Evolutionary conservation across 2,113 vertebrate genomes (phyloP).

Genomic region (Nematolebias whitei): DNA sequence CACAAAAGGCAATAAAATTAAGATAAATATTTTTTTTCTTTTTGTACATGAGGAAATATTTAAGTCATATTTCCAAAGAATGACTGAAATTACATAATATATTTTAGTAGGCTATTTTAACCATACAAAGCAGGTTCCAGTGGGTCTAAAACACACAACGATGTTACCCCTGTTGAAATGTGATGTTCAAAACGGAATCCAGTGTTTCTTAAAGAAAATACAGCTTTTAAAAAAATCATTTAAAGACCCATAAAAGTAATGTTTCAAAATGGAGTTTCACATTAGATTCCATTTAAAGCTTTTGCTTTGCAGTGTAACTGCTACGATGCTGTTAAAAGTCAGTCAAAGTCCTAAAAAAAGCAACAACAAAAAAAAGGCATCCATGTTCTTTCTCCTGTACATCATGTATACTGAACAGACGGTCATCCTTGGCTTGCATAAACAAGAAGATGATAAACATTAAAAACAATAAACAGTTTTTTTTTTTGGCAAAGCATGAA

Average conservation of each 20-base stretch:
- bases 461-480: slow-evolving; percentile 46
- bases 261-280: slow-evolving; percentile 76
- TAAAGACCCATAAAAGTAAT: slow-evolving; percentile 80
- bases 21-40: slow-evolving; percentile 84
- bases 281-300: slow-evolving; percentile 82
- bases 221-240: slow-evolving; percentile 66
- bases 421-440: slow-evolving; percentile 80
- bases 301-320: slow-evolving; percentile 84
- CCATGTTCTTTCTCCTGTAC: slow-evolving; percentile 72
- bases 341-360: slow-evolving; percentile 66
- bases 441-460: slow-evolving; percentile 64
- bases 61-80: slow-evolving; percentile 76
- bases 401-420: slow-evolving; percentile 70
- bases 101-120: slow-evolving; percentile 75
- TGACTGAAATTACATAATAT: slow-evolving; percentile 77
- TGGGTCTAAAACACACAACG: slow-evolving; percentile 75
- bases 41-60: slow-evolving; percentile 81
- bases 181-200: slow-evolving; percentile 78
- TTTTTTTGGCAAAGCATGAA: slow-evolving; percentile 82
- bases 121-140: slow-evolving; percentile 77
- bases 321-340: slow-evolving; percentile 75
- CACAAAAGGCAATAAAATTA: slow-evolving; percentile 85
- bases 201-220: slow-evolving; percentile 84
- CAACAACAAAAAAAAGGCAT: slow-evolving; percentile 71
- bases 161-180: slow-evolving; percentile 67